phyloP scores from a whole-genome alignment of 1,140 invertebrate species.

The Mesaphorura yosii region DNA sequence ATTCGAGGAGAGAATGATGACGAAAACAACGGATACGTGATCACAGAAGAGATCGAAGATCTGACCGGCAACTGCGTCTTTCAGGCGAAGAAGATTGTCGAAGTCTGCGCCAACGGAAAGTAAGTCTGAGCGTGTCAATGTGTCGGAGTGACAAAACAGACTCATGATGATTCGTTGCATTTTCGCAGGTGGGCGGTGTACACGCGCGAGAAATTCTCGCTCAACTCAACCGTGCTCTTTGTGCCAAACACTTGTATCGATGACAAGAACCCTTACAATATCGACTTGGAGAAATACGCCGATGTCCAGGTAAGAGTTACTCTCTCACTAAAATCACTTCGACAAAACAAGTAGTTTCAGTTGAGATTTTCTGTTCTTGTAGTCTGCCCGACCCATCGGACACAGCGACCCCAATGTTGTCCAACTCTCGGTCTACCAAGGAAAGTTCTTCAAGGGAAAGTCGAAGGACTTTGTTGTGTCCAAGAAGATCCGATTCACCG shows the following conservation, averaged over 20 bases:
- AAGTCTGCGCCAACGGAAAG: constrained; percentile 11
- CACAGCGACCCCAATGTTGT: constrained; percentile 6
- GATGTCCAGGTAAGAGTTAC: too few species aligned
- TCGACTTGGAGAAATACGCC: constrained; percentile 9
- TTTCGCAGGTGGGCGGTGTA: constrained; percentile 7
- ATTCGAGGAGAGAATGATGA: constrained; percentile 4
- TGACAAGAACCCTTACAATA: constrained; percentile 11
- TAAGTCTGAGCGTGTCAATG: neutral
- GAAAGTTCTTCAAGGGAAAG: constrained; percentile 13
- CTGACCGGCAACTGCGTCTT: constrained; percentile 5
- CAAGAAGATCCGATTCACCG: constrained; percentile 9
- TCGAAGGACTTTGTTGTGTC: constrained; percentile 6
- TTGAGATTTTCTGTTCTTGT: too few species aligned
- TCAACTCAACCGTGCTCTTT: constrained; percentile 8
- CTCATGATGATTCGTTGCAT: too few species aligned
- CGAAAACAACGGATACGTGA: constrained; percentile 9
- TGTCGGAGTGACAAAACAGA: too few species aligned
- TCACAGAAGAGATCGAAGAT: constrained; percentile 10
- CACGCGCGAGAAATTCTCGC: constrained; percentile 7
- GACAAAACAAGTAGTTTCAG: too few species aligned
- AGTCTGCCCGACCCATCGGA: constrained; percentile 5
- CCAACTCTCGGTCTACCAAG: constrained; percentile 9
- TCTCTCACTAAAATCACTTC: too few species aligned
- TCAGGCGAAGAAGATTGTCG: neutral
- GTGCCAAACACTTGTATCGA: constrained; percentile 12